Conservation (phyloP, 2,113 vertebrate species). For the Cryptomyrus ogoouensis region DNA sequence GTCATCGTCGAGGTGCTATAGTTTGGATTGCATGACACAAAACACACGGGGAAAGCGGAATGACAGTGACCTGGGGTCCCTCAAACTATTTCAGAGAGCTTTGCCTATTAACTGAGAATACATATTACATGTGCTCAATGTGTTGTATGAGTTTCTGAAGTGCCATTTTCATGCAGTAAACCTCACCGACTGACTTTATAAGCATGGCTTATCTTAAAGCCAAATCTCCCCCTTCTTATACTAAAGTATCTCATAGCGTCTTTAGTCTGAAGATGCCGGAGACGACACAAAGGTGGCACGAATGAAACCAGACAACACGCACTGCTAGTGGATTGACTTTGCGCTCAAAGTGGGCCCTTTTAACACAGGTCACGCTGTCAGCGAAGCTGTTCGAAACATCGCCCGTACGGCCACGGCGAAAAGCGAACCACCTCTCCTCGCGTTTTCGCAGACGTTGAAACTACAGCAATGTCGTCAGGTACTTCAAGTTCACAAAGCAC, state of each 20-base stretch:
- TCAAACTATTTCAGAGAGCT: background rate
- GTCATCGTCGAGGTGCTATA: background rate
- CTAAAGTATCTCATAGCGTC: constrained; percentile 30
- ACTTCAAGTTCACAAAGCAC: background rate
- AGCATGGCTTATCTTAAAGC: constrained; percentile 45
- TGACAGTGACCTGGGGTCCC: background rate
- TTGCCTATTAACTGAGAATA: background rate
- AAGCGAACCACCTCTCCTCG: background rate
- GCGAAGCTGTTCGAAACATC: background rate
- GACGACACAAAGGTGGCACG: constrained; percentile 11
- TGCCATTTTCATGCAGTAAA: background rate
- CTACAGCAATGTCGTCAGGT: background rate
- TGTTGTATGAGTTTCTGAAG: background rate
- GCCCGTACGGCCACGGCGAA: background rate
- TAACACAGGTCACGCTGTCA: background rate
- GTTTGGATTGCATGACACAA: background rate
- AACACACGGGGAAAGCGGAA: background rate
- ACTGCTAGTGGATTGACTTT: constrained; percentile 15
- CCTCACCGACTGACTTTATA: constrained; percentile 33
- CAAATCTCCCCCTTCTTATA: constrained; percentile 18
- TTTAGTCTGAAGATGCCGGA: constrained; percentile 11
- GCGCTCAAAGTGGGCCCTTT: background rate
- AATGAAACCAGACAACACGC: constrained; percentile 4
- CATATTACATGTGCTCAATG: background rate
- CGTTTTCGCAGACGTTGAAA: background rate